phyloP scores from a whole-genome alignment of 2,113 vertebrate genomes.

The Campylomormyrus numenius region DNA sequence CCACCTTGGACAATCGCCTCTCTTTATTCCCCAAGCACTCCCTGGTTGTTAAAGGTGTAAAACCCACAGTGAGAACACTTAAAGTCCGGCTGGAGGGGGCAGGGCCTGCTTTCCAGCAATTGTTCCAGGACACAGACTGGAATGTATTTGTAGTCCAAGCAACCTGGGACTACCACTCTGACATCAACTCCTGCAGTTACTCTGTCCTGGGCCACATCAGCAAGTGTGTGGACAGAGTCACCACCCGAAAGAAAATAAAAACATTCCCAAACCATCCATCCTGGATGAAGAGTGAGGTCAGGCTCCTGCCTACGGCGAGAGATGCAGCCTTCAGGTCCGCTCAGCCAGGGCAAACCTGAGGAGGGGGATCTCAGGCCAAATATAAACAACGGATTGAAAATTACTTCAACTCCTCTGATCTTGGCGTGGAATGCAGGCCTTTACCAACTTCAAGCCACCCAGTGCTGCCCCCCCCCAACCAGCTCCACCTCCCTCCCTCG shows the following conservation, averaged over 20 bases:
- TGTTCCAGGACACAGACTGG: not conserved
- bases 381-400: not conserved
- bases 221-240: not conserved
- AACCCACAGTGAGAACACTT: not conserved
- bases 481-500: not conserved
- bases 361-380: not conserved
- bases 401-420: not conserved
- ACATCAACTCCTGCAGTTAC: not conserved
- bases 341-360: not conserved
- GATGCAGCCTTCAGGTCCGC: not conserved
- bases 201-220: not conserved
- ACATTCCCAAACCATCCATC: not conserved
- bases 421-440: not conserved
- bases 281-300: not conserved
- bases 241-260: not conserved
- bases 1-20: not conserved
- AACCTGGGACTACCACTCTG: not conserved
- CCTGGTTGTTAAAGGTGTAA: not conserved
- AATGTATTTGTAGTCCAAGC: not conserved
- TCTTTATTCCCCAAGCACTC: not conserved
- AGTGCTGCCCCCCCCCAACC: not conserved
- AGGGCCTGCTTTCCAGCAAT: not conserved
- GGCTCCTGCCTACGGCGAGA: not conserved
- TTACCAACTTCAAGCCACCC: not conserved
- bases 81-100: not conserved